Conservation (phyloP, 1,140 invertebrate genomes). For the Asobara japonica region DNA sequence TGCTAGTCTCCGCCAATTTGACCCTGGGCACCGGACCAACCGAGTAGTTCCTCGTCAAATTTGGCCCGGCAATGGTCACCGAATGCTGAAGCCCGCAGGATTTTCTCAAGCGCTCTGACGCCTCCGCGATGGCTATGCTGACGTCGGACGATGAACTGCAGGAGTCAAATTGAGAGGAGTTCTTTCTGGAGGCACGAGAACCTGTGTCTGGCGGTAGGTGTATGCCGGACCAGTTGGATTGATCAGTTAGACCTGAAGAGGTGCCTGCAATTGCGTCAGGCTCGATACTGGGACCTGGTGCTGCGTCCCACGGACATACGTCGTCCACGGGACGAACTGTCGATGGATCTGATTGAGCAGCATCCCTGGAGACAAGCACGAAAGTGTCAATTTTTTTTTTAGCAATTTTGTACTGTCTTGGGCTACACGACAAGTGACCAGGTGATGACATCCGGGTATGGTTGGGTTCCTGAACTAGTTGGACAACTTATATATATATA, state of each 20-base stretch:
- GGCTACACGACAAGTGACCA: neutral
- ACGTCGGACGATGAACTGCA: slow-evolving; percentile 78
- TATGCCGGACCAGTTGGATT: slow-evolving; percentile 29
- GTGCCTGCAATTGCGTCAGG: slow-evolving; percentile 34
- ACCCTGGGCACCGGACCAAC: slow-evolving; percentile 45
- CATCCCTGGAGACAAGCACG: slow-evolving; percentile 64
- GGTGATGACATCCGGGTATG: neutral
- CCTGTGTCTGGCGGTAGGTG: slow-evolving; percentile 37
- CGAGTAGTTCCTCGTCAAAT: slow-evolving; percentile 60
- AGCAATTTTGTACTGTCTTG: neutral
- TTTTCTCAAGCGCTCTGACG: slow-evolving; percentile 69
- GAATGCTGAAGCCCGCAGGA: slow-evolving; percentile 69
- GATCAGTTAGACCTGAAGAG: slow-evolving; percentile 33
- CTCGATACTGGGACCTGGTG: slow-evolving; percentile 46
- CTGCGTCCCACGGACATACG: slow-evolving; percentile 76
- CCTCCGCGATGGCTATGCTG: slow-evolving; percentile 71
- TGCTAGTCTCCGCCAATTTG: slow-evolving; percentile 56
- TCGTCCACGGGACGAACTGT: slow-evolving; percentile 68
- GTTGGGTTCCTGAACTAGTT: too few species aligned
- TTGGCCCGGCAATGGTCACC: slow-evolving; percentile 43
- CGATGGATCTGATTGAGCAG: slow-evolving; percentile 56
- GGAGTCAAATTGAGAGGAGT: slow-evolving; percentile 69
- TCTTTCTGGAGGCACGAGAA: slow-evolving; percentile 64
- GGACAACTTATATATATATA: too few species aligned
- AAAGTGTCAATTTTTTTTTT: slow-evolving; percentile 61